Evolutionary conservation across 1,140 invertebrate species (phyloP).

Genomic region (Ladona fulva): DNA sequence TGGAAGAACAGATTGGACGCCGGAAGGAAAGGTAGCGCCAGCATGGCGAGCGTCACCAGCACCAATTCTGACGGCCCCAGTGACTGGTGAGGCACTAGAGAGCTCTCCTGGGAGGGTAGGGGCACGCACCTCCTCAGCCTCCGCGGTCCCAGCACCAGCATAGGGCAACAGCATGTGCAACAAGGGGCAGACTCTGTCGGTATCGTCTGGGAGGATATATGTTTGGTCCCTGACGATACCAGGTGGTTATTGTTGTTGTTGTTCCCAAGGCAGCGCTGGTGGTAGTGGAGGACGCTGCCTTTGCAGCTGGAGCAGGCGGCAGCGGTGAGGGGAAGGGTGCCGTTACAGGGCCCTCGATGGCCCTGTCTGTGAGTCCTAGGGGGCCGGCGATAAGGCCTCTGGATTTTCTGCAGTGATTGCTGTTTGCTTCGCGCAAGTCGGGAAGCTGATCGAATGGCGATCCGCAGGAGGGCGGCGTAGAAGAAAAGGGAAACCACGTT

Average conservation of each 20-base stretch:
- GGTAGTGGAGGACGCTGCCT: conserved; percentile 32
- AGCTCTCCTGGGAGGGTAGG: not conserved
- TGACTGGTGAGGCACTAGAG: not conserved
- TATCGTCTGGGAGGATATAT: conserved; percentile 30
- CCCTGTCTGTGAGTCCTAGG: not conserved
- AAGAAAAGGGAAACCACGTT: conserved; percentile 63
- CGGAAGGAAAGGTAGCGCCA: conserved; percentile 85
- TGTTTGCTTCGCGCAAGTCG: not conserved
- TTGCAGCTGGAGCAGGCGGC: conserved; percentile 36
- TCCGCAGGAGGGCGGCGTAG: conserved; percentile 42
- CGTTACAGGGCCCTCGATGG: not conserved
- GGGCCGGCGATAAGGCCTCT: conserved; percentile 4
- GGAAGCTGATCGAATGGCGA: not conserved
- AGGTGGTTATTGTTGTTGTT: conserved; percentile 37
- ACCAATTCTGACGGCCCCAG: conserved; percentile 38
- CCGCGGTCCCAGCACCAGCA: not conserved
- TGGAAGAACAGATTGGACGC: conserved; percentile 91
- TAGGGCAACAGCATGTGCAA: not conserved
- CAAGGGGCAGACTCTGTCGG: conserved; percentile 22
- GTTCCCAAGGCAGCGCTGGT: conserved; percentile 37
- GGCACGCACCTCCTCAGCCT: conserved; percentile 16
- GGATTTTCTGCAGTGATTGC: not conserved
- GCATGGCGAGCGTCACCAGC: conserved; percentile 59
- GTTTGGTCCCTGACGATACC: not conserved
- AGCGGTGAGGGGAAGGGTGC: conserved; percentile 26